Evolutionary conservation across 2,888 invertebrate genomes (phyloP).

Genomic region (Serripes groenlandicus): DNA sequence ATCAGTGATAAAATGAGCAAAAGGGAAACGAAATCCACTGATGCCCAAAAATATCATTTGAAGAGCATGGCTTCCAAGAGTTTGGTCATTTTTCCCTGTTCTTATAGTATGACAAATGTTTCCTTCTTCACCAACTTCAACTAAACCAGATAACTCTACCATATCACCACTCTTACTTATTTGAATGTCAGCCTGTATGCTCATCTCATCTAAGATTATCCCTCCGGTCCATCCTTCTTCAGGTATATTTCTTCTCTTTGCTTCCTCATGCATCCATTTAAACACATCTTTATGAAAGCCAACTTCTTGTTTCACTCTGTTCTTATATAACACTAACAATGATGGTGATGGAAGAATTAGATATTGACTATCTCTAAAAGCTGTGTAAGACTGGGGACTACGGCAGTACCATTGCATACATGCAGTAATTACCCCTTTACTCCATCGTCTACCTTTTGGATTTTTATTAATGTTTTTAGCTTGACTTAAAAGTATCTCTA

Average conservation of each 20-base stretch:
- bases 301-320: slow-evolving; percentile 37
- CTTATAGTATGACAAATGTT: slow-evolving; percentile 37
- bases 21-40: slow-evolving; percentile 60
- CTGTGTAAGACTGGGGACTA: slow-evolving; percentile 42
- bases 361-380: slow-evolving; percentile 16
- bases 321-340: slow-evolving; percentile 44
- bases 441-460: slow-evolving; percentile 46
- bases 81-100: slow-evolving; percentile 40
- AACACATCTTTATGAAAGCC: slow-evolving; percentile 39
- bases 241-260: slow-evolving; percentile 38
- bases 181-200: slow-evolving; percentile 64
- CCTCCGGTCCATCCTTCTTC: slow-evolving; percentile 54
- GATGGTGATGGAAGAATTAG: slow-evolving; percentile 40
- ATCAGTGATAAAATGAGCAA: slow-evolving; percentile 51
- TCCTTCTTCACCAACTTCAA: slow-evolving; percentile 53
- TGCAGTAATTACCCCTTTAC: slow-evolving; percentile 18
- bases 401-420: slow-evolving; percentile 43
- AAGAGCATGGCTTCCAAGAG: slow-evolving; percentile 41
- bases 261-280: slow-evolving; percentile 68
- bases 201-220: slow-evolving; percentile 66
- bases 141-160: slow-evolving; percentile 57
- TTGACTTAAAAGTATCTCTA: slow-evolving; percentile 43
- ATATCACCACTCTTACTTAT: slow-evolving; percentile 53
- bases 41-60: slow-evolving; percentile 61
- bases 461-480: slow-evolving; percentile 32